A percentile compares a stretch with the other conserved stretches of the same genome.
Evolutionary conservation across 1,140 invertebrate genomes (phyloP).

Genomic region (Solenopsis fugax): DNA sequence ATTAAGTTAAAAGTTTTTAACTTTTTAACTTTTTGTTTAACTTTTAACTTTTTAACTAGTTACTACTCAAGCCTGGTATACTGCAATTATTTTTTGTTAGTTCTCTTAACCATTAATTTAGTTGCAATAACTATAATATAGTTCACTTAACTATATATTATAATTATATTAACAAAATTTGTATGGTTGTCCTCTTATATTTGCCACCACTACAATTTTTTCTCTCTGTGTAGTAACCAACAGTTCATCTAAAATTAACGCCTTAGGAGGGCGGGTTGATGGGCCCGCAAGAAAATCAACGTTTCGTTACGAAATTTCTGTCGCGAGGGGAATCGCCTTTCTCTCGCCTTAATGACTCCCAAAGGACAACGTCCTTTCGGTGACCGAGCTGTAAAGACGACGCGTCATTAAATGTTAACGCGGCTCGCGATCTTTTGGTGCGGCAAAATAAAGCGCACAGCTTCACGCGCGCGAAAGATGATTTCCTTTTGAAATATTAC

Average conservation of each 20-base stretch:
- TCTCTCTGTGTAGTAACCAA: neutral
- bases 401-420: conserved; percentile 48
- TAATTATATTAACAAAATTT: too few species aligned
- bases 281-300: conserved; percentile 14
- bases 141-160: too few species aligned
- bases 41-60: too few species aligned
- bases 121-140: too few species aligned
- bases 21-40: too few species aligned
- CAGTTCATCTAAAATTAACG: neutral
- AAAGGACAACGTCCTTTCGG: conserved; percentile 67
- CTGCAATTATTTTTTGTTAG: too few species aligned
- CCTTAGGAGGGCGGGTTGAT: neutral
- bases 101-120: too few species aligned
- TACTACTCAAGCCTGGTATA: too few species aligned
- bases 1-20: too few species aligned
- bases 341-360: conserved; percentile 60
- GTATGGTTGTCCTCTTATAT: too few species aligned
- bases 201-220: too few species aligned
- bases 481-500: neutral
- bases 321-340: conserved; percentile 57
- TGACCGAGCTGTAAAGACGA: conserved; percentile 4
- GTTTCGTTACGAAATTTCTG: conserved; percentile 50
- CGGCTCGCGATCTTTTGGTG: neutral
- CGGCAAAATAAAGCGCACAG: neutral
- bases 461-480: neutral